Base-by-base conservation (phyloP, 2,797 vertebrate species). In the Diglossa cyanea region DNA sequence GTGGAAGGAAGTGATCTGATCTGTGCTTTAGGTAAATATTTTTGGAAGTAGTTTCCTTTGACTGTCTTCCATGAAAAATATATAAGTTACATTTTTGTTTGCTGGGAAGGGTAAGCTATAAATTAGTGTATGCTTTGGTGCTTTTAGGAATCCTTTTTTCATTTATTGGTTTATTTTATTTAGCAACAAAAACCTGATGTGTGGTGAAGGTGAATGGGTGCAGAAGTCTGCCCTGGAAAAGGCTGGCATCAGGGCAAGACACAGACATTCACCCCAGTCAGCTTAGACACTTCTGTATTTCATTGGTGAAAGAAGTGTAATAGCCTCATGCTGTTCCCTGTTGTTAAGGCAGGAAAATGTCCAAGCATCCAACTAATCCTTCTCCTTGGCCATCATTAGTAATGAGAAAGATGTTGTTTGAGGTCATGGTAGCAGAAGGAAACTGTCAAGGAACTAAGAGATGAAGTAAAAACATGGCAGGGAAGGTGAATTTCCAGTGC, bases 1-100 rank as follows among this genome's bases (percentile, higher is more conserved):
- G 60, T 88, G 86, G 67, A 93, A 92, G 62, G 47, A 75, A 74
- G 86, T 63, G 47, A 87, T 94, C 76, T 62, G 86, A 87, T 93
- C 71, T 21, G 14, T 58, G 66, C 72, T 90, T 93, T 84, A 75
- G 54, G 57, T 86, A 87, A 86, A 70, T 90, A 79, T 75, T 95
- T 89, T 95, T 86, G 74, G 37, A 92, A 95, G 79, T 68, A 54
- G 45, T 63, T 95, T 35, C 30, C 39, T 93, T 88, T 71, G 65
- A 67, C 86, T 79, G 35, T 81, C 87, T 97, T 93, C 66, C 47
- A 30, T 77, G 77, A 90, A 93, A 95, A 35, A 28, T 62, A 60
- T 13, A 3, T 60, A 63, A 75, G 37, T 91, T 91, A 70, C 31
- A 18, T 31, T 85, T 91, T 70, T 82, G 31, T 71, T 50, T 62